These are phyloP conservation scores for Adela reaumurella DNA, from an alignment of 2,888 invertebrate species.

Conservation along the genomic window DNA sequence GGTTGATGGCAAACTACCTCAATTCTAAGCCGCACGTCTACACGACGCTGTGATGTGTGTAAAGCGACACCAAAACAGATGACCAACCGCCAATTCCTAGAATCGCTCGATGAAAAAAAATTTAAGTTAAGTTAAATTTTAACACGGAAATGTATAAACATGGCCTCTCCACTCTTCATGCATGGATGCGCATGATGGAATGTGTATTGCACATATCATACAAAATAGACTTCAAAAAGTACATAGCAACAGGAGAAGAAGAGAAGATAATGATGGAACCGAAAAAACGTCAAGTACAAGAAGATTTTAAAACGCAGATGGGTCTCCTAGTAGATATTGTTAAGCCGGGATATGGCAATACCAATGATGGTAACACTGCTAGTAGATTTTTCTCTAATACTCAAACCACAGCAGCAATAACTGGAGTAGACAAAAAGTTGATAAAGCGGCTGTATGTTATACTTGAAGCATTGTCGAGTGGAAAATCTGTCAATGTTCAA, in stretches of 20 bases:
- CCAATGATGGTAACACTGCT: constrained; percentile 4
- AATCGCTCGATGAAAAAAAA: constrained; percentile 9
- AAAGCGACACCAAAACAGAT: constrained; percentile 11
- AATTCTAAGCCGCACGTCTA: neutral
- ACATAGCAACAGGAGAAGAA: constrained; percentile 1
- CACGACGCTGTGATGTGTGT: constrained; percentile 6
- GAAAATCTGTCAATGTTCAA: neutral
- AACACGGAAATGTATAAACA: constrained; percentile 10
- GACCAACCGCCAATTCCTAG: too few species aligned
- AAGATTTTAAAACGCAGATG: constrained; percentile 6
- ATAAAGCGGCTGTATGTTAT: neutral
- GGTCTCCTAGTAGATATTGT: constrained; percentile 3
- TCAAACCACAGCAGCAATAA: neutral
- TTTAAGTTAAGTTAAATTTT: constrained; percentile 4
- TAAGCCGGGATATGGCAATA: constrained; percentile 1
- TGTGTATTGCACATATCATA: constrained; percentile 11
- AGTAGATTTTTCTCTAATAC: neutral
- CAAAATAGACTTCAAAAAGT: constrained; percentile 6
- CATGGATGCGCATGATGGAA: constrained; percentile 14
- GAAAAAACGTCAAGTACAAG: constrained; percentile 8
- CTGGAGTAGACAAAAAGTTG: neutral
- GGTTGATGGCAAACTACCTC: neutral
- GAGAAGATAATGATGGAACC: neutral
- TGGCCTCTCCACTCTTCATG: constrained; percentile 12
- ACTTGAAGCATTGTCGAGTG: neutral